A percentile compares a stretch with the other conserved stretches of the same genome.
Conservation (phyloP, 1,140 invertebrate genomes). For the Pachypsylla venusta region DNA sequence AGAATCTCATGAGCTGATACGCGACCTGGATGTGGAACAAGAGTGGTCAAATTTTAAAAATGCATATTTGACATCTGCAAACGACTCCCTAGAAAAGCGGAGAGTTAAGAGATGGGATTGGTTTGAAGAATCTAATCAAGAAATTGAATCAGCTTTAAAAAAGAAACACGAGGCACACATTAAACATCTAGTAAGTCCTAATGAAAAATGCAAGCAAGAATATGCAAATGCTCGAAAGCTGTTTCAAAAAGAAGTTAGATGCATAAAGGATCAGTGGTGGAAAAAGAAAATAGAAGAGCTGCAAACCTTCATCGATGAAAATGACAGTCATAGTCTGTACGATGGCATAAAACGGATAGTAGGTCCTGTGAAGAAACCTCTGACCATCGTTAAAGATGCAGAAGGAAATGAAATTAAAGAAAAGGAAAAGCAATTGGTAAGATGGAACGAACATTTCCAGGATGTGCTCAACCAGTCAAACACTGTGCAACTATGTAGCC, state of each 20-base stretch:
- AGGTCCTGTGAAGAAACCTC: background rate
- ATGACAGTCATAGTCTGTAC: background rate
- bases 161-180: background rate
- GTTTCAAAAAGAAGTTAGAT: too few species aligned
- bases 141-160: too few species aligned
- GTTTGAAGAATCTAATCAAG: too few species aligned
- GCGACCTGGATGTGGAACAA: background rate
- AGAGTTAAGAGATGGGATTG: background rate
- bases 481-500: background rate
- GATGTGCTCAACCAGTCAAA: background rate
- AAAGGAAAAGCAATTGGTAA: background rate
- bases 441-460: background rate
- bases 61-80: background rate
- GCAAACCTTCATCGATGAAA: background rate
- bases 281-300: background rate
- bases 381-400: background rate
- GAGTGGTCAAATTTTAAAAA: background rate
- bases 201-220: too few species aligned
- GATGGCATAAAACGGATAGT: background rate
- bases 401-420: background rate
- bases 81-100: background rate
- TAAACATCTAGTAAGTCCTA: background rate
- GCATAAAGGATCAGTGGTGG: background rate
- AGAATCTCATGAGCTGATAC: background rate
- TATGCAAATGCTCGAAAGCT: too few species aligned